Conservation (phyloP, 2,797 vertebrate species). For the Macroramphosus scolopax region DNA sequence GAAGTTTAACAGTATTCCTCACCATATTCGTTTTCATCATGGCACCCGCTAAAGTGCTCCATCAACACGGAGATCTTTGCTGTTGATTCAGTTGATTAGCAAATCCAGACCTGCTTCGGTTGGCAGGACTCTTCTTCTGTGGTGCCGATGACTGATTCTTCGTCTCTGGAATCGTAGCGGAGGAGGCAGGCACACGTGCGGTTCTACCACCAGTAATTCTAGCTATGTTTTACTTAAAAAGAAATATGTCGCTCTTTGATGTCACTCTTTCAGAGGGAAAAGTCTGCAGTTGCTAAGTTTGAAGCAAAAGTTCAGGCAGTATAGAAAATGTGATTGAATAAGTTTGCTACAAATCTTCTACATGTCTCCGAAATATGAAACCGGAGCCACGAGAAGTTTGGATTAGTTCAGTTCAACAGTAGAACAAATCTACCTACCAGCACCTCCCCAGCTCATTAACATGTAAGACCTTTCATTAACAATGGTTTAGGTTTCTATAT, state of each 20-base stretch:
- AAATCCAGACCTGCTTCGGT: slow-evolving; percentile 52
- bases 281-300: too few relatives aligned
- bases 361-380: too few relatives aligned
- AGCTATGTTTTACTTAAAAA: slow-evolving; percentile 10
- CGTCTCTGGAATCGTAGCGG: slow-evolving; percentile 1
- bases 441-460: too few relatives aligned
- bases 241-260: slow-evolving; percentile 22
- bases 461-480: too few relatives aligned
- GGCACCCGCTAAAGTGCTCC: slow-evolving; percentile 44
- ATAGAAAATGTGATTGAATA: background rate
- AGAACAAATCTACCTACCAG: too few relatives aligned
- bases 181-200: slow-evolving; percentile 29
- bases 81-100: slow-evolving; percentile 65
- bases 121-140: slow-evolving; percentile 36
- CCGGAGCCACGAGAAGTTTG: too few relatives aligned
- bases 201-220: slow-evolving; percentile 27
- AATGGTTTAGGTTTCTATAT: too few relatives aligned
- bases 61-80: slow-evolving; percentile 44
- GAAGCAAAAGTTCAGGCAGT: background rate
- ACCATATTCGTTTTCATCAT: slow-evolving; percentile 50
- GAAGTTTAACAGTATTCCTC: slow-evolving; percentile 48
- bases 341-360: background rate
- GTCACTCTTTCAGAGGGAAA: slow-evolving; percentile 9
- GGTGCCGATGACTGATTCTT: slow-evolving; percentile 40
- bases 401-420: too few relatives aligned